A percentile compares a stretch with the other conserved stretches of the same genome.
Evolutionary conservation across 2,888 invertebrate species (phyloP).

Genomic region (Caenorhabditis virilis): DNA sequence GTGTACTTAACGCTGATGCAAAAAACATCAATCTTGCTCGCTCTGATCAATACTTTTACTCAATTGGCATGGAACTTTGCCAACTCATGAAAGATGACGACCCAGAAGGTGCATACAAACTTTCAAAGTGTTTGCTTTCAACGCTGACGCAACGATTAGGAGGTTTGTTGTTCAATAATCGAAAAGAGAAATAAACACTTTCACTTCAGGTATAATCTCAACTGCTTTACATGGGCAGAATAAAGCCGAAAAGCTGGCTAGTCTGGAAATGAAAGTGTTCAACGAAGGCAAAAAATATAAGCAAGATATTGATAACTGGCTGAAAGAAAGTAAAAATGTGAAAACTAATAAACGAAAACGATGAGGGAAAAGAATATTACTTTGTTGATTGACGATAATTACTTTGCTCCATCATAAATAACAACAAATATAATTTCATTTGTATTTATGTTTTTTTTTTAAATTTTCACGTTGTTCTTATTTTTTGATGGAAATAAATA

Average conservation of each 20-base stretch:
- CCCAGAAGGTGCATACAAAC: conserved; percentile 24
- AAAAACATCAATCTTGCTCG: conserved; percentile 28
- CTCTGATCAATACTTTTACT: conserved; percentile 22
- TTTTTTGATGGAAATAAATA: too few species aligned
- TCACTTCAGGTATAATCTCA: conserved; percentile 34
- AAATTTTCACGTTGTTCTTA: too few species aligned
- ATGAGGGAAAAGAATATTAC: neutral
- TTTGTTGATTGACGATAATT: too few species aligned
- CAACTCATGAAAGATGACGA: conserved; percentile 17
- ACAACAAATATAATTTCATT: neutral
- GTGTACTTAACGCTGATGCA: conserved; percentile 37
- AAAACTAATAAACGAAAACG: conserved; percentile 8
- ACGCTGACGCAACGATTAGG: conserved; percentile 43
- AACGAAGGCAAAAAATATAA: conserved; percentile 15
- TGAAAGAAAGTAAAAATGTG: conserved; percentile 7
- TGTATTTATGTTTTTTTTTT: neutral
- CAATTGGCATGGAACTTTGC: conserved; percentile 24
- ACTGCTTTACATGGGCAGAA: conserved; percentile 28
- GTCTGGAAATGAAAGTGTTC: conserved; percentile 24
- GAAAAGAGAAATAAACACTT: conserved; percentile 1
- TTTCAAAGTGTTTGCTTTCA: conserved; percentile 37
- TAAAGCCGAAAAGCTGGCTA: conserved; percentile 33
- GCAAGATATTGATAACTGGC: conserved; percentile 27
- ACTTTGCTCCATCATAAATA: too few species aligned
- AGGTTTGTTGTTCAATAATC: conserved; percentile 12